Conservation (phyloP, 2,888 invertebrate genomes). For the Dryomyza anilis region DNA sequence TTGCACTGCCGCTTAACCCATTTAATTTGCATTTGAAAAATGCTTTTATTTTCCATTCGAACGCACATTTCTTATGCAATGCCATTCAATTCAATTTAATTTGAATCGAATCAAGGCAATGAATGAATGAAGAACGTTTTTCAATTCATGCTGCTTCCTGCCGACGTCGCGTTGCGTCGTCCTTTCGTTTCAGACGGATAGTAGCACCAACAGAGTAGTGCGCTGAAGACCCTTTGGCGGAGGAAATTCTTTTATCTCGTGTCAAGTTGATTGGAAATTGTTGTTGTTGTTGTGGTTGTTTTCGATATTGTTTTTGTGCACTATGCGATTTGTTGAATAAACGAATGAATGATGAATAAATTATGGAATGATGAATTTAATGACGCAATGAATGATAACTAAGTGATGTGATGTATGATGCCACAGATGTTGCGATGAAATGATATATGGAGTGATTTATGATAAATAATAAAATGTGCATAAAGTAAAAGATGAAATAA, state of each 20-base stretch:
- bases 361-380: no score
- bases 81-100: constrained; percentile 11
- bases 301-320: neutral
- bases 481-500: no score
- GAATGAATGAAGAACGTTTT: constrained; percentile 10
- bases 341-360: no score
- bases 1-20: constrained; percentile 36
- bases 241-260: constrained; percentile 20
- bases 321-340: no score
- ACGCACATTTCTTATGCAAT: constrained; percentile 31
- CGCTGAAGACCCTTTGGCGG: no score
- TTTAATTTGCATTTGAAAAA: constrained; percentile 37
- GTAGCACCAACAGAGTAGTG: no score
- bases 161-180: neutral
- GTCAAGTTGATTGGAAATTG: constrained; percentile 6
- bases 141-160: neutral
- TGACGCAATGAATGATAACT: no score
- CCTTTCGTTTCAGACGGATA: neutral
- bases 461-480: no score
- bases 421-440: no score
- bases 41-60: constrained; percentile 34
- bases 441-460: no score
- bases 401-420: no score
- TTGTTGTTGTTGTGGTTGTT: constrained; percentile 1
- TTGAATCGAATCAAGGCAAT: constrained; percentile 9